Evolutionary conservation across 2,797 vertebrate genomes (phyloP).

Genomic region (Holocentrus rufus): DNA sequence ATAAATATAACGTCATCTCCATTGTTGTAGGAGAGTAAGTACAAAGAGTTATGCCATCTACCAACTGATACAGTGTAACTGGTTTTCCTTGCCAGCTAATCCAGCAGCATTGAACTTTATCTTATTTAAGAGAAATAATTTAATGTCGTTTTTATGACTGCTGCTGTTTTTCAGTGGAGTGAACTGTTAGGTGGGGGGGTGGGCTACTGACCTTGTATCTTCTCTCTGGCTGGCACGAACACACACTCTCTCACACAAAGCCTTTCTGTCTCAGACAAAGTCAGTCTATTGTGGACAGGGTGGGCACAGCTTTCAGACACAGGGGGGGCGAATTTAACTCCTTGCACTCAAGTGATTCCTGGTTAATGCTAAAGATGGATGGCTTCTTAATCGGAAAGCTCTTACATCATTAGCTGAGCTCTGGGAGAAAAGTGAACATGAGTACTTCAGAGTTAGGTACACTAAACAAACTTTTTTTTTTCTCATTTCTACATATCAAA

Average conservation of each 20-base stretch:
- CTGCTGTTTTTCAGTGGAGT: conserved; percentile 45
- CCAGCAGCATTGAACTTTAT: background rate
- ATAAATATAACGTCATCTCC: conserved; percentile 69
- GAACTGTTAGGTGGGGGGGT: conserved; percentile 34
- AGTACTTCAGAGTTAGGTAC: background rate
- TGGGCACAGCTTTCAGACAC: conserved; percentile 55
- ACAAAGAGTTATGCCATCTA: conserved; percentile 10
- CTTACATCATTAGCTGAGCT: conserved; percentile 27
- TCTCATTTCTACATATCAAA: background rate
- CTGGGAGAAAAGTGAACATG: background rate
- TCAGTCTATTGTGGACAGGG: conserved; percentile 68
- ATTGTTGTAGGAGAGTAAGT: conserved; percentile 27
- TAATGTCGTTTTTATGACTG: conserved; percentile 28
- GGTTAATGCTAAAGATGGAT: conserved; percentile 9
- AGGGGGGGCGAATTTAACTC: conserved; percentile 60
- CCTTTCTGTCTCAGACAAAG: conserved; percentile 76
- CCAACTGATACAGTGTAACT: background rate
- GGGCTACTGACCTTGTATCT: conserved; percentile 70
- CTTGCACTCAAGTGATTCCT: conserved; percentile 47
- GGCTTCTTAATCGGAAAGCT: conserved; percentile 48
- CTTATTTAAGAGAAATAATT: background rate
- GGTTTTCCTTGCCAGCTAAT: conserved; percentile 8
- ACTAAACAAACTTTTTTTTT: background rate
- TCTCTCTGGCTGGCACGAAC: conserved; percentile 79
- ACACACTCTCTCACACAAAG: conserved; percentile 70